Evolutionary conservation across 2,888 invertebrate genomes (phyloP), one percentile per base, ranked within the genome.

Genomic region (Parthenolecanium corni): DNA sequence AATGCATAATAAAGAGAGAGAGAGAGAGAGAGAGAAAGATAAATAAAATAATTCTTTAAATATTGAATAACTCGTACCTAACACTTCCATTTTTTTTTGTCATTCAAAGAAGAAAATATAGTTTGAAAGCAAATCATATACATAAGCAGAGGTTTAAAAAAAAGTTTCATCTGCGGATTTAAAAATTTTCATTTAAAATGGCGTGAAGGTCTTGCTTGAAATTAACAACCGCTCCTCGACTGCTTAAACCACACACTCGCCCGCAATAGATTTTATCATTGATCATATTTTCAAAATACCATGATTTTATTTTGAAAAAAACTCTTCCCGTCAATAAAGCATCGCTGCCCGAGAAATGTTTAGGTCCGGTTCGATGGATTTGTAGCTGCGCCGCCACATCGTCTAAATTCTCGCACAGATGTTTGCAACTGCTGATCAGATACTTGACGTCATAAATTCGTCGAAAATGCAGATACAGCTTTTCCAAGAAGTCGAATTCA

Each of bases 231-330:
- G 58, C 58, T n/a, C 51, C 58, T 31, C 58, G 47, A 21, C 47
- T 47, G 9, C 62, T 56, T 23, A 65, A 62, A 24, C 65, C 65
- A 47, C 62, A 96, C 63, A 97, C 78, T 76, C 97, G 95, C 53
- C 96, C 96, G 72, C 88, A 88, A 74, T 91, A 91, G 74, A 96
- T 96, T 44, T 89, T 89, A 78, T 93, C 95, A 74, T 97, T 96
- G 70, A 97, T 95, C 75, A 95, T 94, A 76, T 94, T 95, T 74
- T 96, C 94, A 74, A 96, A 94, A 77, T 94, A 94, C 86, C 96
- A 91, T 92, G 97, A 95, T 79, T 94, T 86, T 84, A 98, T 95
- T 80, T 95, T 95, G 77, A 98, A 98, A 78, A 98, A 98, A 1
- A 96, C 94, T 85, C 93, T 91, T 70, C 97, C 98, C 16, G 98